Evolutionary conservation across 2,113 vertebrate species (phyloP), one percentile per base, ranked within the genome.

Genomic region (Archilochus colubris): DNA sequence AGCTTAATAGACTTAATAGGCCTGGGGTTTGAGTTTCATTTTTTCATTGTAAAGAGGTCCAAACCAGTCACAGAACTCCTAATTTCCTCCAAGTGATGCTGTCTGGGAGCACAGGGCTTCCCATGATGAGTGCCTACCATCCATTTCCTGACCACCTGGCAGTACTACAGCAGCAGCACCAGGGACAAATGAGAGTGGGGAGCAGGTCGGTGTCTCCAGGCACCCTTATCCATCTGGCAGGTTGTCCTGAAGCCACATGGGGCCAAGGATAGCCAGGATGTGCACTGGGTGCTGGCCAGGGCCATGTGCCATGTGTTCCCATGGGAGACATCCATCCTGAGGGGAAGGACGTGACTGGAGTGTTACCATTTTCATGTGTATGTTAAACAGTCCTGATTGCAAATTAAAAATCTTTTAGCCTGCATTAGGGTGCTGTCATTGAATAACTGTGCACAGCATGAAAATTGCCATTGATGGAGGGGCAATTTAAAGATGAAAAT

Each of bases 271-370:
- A 58, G 27, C 18, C 24, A 63, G 33, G 31, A 87, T 44, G 23
- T 19, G 73, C 46, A 50, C 28, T 0, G 2, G 14, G 15, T 84
- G 55, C 66, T 3, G 16, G 6, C 12, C 36, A 50, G 40, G 36
- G 31, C 51, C 57, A 16, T 0, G 0, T 43, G 53, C 6, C 31
- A 3, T 4, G 9, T 4, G 5, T 33, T 30, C 22, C 14, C 1
- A 0, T 25, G 30, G 74, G 40, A 69, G 14, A 54, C 22, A 62
- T 13, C 58, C 36, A 21, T 46, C 59, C 44, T 0, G 0, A 70
- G 46, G 22, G 46, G 36, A 64, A 77, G 51, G n/a, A 40, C 2
- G 2, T 24, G 58, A 57, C 23, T 27, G 31, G 23, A 3, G 1
- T 0, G 0, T 48, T 44, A 48, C 66, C 33, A 7, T 46, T 91